Evolutionary conservation across 2,113 vertebrate species (phyloP).

Genomic region (Megaceryle torquata): DNA sequence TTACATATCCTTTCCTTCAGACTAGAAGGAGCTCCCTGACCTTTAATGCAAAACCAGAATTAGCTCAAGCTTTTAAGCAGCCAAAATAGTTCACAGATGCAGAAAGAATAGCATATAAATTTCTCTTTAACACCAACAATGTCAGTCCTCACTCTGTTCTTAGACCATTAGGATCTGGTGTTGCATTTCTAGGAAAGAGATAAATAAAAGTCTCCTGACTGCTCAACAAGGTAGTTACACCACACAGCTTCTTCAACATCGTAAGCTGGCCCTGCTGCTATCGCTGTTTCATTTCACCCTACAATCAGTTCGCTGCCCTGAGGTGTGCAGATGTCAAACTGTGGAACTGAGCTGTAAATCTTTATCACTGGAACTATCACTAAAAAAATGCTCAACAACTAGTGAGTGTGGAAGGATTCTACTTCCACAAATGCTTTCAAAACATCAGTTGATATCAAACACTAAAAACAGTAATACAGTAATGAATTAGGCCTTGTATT

Average conservation of each 20-base stretch:
- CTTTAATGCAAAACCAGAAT: neutral
- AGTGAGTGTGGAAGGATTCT: neutral
- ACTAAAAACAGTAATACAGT: neutral
- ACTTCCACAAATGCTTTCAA: neutral
- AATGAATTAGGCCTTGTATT: neutral
- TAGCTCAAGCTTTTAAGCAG: neutral
- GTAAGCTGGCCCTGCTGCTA: neutral
- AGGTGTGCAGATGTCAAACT: neutral
- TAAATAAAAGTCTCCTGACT: neutral
- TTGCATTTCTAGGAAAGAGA: neutral
- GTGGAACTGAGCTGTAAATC: neutral
- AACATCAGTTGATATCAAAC: neutral
- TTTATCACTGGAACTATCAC: neutral
- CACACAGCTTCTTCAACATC: neutral
- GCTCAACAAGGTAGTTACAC: neutral
- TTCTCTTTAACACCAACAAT: rapidly evolving
- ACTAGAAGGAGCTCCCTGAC: neutral
- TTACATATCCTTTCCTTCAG: neutral
- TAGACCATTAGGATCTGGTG: neutral
- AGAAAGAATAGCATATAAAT: neutral
- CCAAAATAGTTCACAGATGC: neutral
- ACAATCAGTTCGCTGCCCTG: neutral
- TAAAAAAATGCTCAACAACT: neutral
- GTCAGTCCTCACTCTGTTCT: rapidly evolving
- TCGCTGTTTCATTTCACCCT: neutral